A percentile compares a stretch with the other conserved stretches of the same genome.
These are phyloP conservation scores for Danionella dracula DNA, from an alignment of 2,797 vertebrate species.

Conservation along the genomic window DNA sequence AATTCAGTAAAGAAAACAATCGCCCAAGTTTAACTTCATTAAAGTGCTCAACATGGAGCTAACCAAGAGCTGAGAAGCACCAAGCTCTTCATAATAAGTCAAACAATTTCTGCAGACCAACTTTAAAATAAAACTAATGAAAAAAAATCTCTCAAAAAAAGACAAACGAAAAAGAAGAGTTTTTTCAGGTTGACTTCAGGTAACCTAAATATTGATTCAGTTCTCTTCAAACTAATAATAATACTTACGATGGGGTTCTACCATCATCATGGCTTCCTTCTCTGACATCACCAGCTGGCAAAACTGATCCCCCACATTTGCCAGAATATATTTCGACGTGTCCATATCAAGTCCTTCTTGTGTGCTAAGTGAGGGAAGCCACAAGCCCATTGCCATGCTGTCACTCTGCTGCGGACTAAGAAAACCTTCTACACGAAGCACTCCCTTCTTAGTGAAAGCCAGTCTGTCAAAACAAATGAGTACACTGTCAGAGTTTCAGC, in stretches of 20 bases:
- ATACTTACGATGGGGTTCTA: conserved; percentile 98
- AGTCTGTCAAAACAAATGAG: conserved; percentile 64
- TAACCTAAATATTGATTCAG: no score
- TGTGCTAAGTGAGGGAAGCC: conserved; percentile 85
- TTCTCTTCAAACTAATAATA: no score
- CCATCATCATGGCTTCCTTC: conserved; percentile 99
- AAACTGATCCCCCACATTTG: conserved; percentile 98
- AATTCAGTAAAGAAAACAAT: no score
- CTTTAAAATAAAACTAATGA: no score
- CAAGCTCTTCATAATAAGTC: no score
- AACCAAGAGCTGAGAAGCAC: no score
- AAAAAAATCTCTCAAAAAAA: no score
- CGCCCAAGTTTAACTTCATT: no score
- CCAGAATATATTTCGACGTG: conserved; percentile 98
- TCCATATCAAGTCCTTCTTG: conserved; percentile 93
- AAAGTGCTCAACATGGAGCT: no score
- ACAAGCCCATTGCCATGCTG: conserved; percentile 93
- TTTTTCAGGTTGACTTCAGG: no score
- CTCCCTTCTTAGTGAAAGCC: conserved; percentile 94
- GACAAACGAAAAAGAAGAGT: no score
- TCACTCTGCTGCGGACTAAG: conserved; percentile 96
- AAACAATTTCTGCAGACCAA: no score
- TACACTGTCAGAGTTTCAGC: neutral
- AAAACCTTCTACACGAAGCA: conserved; percentile 94
- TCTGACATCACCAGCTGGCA: conserved; percentile 99